Percentiles rank a stretch among this genome's conserved stretches.
phyloP scores from a whole-genome alignment of 2,888 invertebrate species.

The Saturnia pavonia region DNA sequence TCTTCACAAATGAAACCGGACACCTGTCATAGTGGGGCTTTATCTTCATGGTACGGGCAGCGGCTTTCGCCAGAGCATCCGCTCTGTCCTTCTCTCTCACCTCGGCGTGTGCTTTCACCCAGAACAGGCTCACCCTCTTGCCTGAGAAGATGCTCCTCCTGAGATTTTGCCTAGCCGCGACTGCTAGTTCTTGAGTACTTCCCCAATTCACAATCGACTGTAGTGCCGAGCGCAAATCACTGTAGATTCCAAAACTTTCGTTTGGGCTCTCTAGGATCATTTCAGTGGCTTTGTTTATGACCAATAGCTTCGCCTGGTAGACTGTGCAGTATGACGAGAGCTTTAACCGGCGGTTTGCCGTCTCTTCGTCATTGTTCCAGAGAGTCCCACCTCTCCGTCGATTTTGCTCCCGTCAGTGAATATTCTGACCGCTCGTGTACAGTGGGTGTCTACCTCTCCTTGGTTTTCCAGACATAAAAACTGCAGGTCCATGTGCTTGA shows the following conservation, averaged over 20 bases:
- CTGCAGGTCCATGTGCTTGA: no score
- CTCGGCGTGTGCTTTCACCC: constrained; percentile 28
- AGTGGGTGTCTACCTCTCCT: no score
- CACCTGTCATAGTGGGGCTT: constrained; percentile 9
- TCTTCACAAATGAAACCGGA: constrained; percentile 15
- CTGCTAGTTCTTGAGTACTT: not conserved
- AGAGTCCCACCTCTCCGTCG: constrained; percentile 28
- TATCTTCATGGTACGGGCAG: not conserved
- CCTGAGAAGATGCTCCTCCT: not conserved
- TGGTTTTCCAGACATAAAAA: no score
- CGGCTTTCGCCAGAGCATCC: constrained; percentile 24
- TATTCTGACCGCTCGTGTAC: not conserved
- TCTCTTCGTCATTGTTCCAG: constrained; percentile 21
- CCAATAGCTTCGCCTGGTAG: no score
- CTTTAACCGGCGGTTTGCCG: constrained; percentile 19
- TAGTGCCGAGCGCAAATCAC: constrained; percentile 25
- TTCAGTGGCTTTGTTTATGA: constrained; percentile 14
- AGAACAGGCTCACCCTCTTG: constrained; percentile 15
- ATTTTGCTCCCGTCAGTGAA: constrained; percentile 31
- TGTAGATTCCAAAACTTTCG: constrained; percentile 15
- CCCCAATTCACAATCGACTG: constrained; percentile 12
- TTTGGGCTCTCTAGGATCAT: not conserved
- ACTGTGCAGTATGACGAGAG: no score
- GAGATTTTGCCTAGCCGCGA: not conserved
- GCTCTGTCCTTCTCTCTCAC: constrained; percentile 26